phyloP scores from a whole-genome alignment of 53 echinoderm and acorn worm genomes.

The Mesocentrotus franciscanus region DNA sequence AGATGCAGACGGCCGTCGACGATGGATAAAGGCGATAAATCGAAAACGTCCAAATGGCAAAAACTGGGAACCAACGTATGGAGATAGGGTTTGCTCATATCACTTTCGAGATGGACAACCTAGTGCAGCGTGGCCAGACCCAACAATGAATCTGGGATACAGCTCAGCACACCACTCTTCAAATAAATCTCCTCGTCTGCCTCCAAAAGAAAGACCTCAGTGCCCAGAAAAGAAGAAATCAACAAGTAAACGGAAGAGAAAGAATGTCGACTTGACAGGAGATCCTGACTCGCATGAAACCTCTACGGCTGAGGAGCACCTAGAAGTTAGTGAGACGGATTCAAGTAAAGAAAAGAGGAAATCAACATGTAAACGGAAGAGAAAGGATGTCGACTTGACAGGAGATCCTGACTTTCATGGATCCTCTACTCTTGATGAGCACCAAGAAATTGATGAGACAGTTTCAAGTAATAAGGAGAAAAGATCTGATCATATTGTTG shows the following conservation, averaged over 20 bases:
- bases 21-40: constrained; percentile 65
- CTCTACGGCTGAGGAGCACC: neutral
- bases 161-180: neutral
- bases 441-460: no score
- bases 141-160: constrained; percentile 62
- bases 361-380: no score
- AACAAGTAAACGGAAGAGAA: constrained; percentile 22
- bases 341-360: no score
- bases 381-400: no score
- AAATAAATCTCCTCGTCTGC: neutral
- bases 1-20: constrained; percentile 1
- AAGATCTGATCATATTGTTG: no score
- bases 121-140: constrained; percentile 53
- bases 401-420: no score
- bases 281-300: neutral
- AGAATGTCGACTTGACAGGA: neutral
- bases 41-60: constrained; percentile 36
- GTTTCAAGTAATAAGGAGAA: no score
- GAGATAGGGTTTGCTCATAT: constrained; percentile 54
- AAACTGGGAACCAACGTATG: constrained; percentile 50
- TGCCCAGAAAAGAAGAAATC: neutral
- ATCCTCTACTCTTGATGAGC: no score
- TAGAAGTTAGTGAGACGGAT: neutral
- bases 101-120: constrained; percentile 68
- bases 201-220: constrained; percentile 42